A percentile compares a stretch with the other conserved stretches of the same genome.
Evolutionary conservation across 2,888 invertebrate species (phyloP).

Genomic region (Hypselothyrea guttata): DNA sequence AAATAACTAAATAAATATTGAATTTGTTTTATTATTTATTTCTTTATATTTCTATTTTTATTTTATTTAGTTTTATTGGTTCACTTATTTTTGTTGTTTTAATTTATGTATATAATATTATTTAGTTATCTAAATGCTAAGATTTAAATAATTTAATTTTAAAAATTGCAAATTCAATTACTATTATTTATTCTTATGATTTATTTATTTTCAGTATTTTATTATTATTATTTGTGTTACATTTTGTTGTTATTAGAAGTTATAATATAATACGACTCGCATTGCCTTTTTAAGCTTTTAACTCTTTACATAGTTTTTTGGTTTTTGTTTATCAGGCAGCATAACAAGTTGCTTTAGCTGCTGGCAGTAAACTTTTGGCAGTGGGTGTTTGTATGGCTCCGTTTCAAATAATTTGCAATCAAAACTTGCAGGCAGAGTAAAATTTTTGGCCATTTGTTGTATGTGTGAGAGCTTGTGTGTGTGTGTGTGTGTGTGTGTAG

Average conservation of each 20-base stretch:
- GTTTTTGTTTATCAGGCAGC: no score
- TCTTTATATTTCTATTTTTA: no score
- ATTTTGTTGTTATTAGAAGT: slow-evolving; percentile 1
- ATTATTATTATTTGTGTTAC: no score
- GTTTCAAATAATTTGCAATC: slow-evolving; percentile 73
- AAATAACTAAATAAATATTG: no score
- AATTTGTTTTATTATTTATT: no score
- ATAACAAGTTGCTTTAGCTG: slow-evolving; percentile 44
- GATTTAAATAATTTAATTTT: no score
- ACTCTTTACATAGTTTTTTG: slow-evolving; percentile 59
- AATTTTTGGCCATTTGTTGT: slow-evolving; percentile 30
- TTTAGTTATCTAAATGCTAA: no score
- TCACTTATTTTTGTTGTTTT: slow-evolving; percentile 5
- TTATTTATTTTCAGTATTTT: neutral
- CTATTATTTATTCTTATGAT: no score
- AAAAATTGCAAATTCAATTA: no score
- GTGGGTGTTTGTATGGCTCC: slow-evolving; percentile 36
- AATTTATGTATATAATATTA: no score
- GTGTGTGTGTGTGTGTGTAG: neutral
- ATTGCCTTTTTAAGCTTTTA: slow-evolving; percentile 29
- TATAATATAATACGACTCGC: no score
- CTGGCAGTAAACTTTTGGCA: slow-evolving; percentile 60
- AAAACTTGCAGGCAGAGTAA: slow-evolving; percentile 60
- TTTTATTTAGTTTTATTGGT: neutral
- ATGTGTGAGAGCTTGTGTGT: slow-evolving; percentile 9